phyloP scores from a whole-genome alignment of 2,888 invertebrate genomes.

The Sthenelais limicola region DNA sequence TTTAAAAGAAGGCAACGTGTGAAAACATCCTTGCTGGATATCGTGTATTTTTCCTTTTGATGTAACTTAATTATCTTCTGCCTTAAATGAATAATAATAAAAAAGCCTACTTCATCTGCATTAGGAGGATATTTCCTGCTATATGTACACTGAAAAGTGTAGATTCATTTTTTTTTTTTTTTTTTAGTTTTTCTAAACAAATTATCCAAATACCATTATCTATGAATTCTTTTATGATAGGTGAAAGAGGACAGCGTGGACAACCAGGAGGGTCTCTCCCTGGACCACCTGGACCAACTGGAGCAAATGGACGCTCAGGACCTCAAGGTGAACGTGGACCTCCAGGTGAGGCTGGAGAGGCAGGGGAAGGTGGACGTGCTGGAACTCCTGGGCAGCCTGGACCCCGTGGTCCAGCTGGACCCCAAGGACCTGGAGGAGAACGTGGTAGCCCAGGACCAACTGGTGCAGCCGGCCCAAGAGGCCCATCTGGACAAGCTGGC shows the following conservation, averaged over 20 bases:
- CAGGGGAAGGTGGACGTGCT: slow-evolving; percentile 38
- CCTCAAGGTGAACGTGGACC: slow-evolving; percentile 40
- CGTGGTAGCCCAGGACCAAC: slow-evolving; percentile 27
- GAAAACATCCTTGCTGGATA: no score
- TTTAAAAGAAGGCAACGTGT: no score
- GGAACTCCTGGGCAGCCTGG: slow-evolving; percentile 14
- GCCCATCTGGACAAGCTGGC: slow-evolving; percentile 37
- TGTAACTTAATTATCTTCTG: no score
- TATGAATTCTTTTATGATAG: no score
- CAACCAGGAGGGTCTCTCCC: slow-evolving; percentile 9
- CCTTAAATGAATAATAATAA: no score
- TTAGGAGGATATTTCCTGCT: no score
- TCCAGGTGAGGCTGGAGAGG: slow-evolving; percentile 49
- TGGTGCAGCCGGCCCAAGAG: slow-evolving; percentile 56
- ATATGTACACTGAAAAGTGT: no score
- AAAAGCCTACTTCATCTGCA: no score
- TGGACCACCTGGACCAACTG: slow-evolving; percentile 35
- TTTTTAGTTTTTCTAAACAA: no score
- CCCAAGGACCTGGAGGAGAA: slow-evolving; percentile 62
- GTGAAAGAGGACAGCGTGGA: slow-evolving; percentile 42
- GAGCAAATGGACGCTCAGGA: slow-evolving; percentile 44
- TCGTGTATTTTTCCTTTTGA: no score
- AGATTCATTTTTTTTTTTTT: no score
- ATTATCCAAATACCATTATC: no score
- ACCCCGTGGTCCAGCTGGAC: slow-evolving; percentile 53